Evolutionary conservation across 2,888 invertebrate genomes (phyloP).

Genomic region (Microplitis deprimator): DNA sequence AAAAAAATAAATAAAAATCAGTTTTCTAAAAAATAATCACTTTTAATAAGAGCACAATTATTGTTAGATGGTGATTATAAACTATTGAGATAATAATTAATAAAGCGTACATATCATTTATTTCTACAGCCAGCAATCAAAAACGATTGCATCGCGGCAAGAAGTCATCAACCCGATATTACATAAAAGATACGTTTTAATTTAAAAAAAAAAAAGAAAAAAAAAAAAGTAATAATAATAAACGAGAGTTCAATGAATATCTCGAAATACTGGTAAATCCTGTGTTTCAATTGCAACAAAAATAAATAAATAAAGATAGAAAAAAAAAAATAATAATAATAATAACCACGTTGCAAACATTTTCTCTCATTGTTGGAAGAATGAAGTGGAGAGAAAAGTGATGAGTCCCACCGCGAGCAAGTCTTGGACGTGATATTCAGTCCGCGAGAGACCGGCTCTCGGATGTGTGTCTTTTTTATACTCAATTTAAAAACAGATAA

Average conservation of each 20-base stretch:
- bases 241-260: background rate
- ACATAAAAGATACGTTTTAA: background rate
- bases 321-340: background rate
- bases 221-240: background rate
- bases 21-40: background rate
- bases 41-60: background rate
- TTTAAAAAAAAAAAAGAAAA: background rate
- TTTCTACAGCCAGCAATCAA: background rate
- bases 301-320: background rate
- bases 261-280: background rate
- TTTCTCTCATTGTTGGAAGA: background rate
- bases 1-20: background rate
- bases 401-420: conserved; percentile 13
- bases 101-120: background rate
- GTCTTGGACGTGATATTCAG: background rate
- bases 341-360: background rate
- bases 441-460: conserved; percentile 11
- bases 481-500: background rate
- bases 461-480: background rate
- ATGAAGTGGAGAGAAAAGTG: background rate
- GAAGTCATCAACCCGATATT: background rate
- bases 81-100: background rate
- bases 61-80: background rate
- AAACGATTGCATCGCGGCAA: background rate
- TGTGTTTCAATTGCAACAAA: background rate